Percentiles rank a stretch among this genome's conserved stretches.
phyloP scores from a whole-genome alignment of 1,140 invertebrate species.

The Pseudomyrmex sp. region DNA sequence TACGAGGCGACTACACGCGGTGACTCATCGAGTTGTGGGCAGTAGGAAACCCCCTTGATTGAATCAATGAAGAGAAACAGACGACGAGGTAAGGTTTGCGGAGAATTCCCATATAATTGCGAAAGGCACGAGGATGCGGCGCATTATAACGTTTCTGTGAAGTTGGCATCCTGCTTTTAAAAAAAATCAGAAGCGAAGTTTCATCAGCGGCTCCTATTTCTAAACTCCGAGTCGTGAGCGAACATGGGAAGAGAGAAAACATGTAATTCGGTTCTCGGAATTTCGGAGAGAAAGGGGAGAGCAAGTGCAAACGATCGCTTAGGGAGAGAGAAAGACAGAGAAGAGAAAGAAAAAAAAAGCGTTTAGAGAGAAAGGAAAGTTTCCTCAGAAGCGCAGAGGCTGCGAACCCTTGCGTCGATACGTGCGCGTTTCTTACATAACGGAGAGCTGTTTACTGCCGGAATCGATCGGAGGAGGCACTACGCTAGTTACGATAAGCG shows the following conservation, averaged over 20 bases:
- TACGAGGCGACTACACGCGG: conserved; percentile 52
- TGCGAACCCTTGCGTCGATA: conserved; percentile 35
- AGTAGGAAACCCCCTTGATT: conserved; percentile 70
- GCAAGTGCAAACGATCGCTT: conserved; percentile 20
- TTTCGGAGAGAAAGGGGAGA: conserved; percentile 1
- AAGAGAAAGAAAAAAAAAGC: neutral
- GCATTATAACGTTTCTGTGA: too few species aligned
- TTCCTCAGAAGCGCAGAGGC: conserved; percentile 46
- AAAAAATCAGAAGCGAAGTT: too few species aligned
- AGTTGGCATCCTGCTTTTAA: too few species aligned
- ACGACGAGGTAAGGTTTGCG: conserved; percentile 21
- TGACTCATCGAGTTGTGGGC: conserved; percentile 70
- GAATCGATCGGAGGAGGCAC: conserved; percentile 45
- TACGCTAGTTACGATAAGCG: conserved; percentile 64
- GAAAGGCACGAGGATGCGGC: conserved; percentile 34
- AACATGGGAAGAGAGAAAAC: neutral
- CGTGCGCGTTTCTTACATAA: conserved; percentile 50
- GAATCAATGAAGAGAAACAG: conserved; percentile 54
- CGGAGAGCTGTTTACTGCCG: conserved; percentile 8
- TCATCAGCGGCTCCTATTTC: too few species aligned
- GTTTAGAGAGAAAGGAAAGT: conserved; percentile 46
- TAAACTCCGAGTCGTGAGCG: too few species aligned
- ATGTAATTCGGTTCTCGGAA: too few species aligned
- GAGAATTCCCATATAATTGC: conserved; percentile 45
- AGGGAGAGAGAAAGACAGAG: conserved; percentile 12